Evolutionary conservation across 2,888 invertebrate genomes (phyloP).

Genomic region (Ariolimax columbianus): DNA sequence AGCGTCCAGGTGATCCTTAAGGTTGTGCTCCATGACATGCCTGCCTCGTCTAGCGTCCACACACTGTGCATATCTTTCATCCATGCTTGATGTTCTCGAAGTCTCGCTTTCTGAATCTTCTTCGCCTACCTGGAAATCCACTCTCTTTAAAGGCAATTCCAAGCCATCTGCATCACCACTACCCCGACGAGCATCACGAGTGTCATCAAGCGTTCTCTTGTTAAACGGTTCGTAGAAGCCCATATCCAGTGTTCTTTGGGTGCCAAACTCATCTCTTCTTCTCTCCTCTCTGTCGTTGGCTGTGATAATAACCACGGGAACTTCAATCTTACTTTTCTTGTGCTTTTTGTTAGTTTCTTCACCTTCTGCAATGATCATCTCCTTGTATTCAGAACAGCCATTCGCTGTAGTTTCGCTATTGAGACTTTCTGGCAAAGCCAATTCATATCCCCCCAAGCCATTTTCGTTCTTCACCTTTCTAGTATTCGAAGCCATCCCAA

Average conservation of each 20-base stretch:
- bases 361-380: not conserved
- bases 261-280: not conserved
- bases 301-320: not conserved
- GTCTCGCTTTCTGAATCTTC: not conserved
- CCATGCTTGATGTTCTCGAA: not conserved
- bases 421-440: not conserved
- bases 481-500: not conserved
- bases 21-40: slow-evolving; percentile 7
- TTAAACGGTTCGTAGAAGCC: not conserved
- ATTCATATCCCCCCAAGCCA: not conserved
- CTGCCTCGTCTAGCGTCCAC: not conserved
- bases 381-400: not conserved
- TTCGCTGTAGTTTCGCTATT: not conserved
- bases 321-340: no score
- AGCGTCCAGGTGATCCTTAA: no score
- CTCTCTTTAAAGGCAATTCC: not conserved
- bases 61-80: not conserved
- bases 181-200: not conserved
- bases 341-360: not conserved
- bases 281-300: not conserved
- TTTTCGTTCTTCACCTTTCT: not conserved
- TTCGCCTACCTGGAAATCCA: not conserved
- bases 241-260: slow-evolving; percentile 12
- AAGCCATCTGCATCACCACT: not conserved
- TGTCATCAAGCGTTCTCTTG: not conserved